Base-by-base conservation (phyloP, 2,888 invertebrate genomes). In the Zhengitettix transpicula region DNA sequence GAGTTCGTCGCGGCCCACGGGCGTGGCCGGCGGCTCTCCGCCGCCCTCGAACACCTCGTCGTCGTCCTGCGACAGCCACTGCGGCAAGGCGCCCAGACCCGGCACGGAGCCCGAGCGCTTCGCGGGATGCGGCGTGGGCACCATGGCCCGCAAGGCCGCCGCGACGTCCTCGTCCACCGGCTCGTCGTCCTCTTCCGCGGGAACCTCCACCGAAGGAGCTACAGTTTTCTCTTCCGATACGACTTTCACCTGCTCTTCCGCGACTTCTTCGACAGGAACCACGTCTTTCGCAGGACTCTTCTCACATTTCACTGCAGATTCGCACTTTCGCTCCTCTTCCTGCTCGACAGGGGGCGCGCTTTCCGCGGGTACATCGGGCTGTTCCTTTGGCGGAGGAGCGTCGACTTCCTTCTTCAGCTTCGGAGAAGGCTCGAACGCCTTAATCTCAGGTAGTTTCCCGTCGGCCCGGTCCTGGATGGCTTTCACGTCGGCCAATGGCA, bases 1-100 rank as follows among this genome's bases (percentile, higher is more conserved):
- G 66, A 88, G 74, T 70, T 88, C 87, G 72, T 88, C 88, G 61
- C 84, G 81, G 59, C 87, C 87, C 55, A 88, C 83, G 15, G 86
- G 88, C 61, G 86, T 87, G 60, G 84, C 87, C 55, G 87, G 87
- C 65, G 83, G 82, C 64, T 83, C 82, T n/a, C 80, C 80, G 58
- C 80, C 80, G 52, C 70, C 67, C 64, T 71, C 73, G 53, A 59
- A 56, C 12, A 63, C 58, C 15, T 63, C 65, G 56, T 72, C 70
- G 47, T 74, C 72, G 9, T 65, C 66, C 58, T 63, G 64, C 40
- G 61, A 58, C 52, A 62, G 57, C 65, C 65, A 64, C 56, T 62
- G 59, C 17, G 64, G 64, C 47, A 61, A 52, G 17, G 61, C 59
- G 12, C 60, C 63, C 44, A 63, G 52, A 10, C 56, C 55, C 2